Evolutionary conservation across 1,140 invertebrate genomes (phyloP).

Genomic region (Achroia grisella): DNA sequence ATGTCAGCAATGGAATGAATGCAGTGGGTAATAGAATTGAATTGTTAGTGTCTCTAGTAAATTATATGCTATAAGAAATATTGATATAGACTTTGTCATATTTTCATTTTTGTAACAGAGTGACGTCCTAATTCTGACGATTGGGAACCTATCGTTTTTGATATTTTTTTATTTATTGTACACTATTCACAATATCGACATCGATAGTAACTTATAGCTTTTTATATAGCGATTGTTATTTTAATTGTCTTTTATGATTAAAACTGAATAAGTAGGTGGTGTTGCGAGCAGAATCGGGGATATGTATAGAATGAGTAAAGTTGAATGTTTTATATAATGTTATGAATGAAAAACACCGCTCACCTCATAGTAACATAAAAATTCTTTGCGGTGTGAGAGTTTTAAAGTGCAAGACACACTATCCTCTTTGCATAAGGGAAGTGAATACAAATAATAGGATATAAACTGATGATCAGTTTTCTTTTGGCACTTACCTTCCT

Average conservation of each 20-base stretch:
- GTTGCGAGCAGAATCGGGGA: no score
- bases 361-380: no score
- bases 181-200: neutral
- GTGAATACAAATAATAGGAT: neutral
- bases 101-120: neutral
- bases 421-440: neutral
- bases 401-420: neutral
- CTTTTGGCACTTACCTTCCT: constrained; percentile 2
- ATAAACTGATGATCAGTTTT: no score
- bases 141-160: neutral
- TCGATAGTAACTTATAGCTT: neutral
- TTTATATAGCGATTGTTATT: neutral
- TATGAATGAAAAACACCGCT: no score
- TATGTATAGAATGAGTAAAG: no score
- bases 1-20: constrained; percentile 55
- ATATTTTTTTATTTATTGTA: neutral
- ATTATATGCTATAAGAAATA: constrained; percentile 1
- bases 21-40: constrained; percentile 15
- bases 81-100: neutral
- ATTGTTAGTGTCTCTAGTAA: constrained; percentile 9
- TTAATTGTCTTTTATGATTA: neutral
- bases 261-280: no score
- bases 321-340: no score
- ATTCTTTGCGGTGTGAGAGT: no score
- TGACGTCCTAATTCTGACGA: neutral